phyloP scores from a whole-genome alignment of 2,113 vertebrate species.

The Plecotus auritus region DNA sequence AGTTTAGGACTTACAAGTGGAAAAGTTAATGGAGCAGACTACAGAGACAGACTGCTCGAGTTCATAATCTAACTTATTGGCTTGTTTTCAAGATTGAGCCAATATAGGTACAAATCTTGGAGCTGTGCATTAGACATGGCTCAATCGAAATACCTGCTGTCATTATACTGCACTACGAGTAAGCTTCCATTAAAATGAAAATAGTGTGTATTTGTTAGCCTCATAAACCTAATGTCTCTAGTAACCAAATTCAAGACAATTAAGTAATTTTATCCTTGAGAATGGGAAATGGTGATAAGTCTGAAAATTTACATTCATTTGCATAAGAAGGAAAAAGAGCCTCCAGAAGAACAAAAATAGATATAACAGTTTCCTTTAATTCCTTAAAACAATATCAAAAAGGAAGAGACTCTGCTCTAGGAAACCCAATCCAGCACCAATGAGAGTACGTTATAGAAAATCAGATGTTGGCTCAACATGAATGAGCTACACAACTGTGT shows the following conservation, averaged over 20 bases:
- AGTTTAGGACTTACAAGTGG: neutral
- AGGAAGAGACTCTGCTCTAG: neutral
- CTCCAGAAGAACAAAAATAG: neutral
- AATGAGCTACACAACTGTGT: neutral
- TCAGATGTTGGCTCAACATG: neutral
- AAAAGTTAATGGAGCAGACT: neutral
- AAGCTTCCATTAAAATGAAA: neutral
- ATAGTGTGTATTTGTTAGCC: neutral
- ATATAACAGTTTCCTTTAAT: neutral
- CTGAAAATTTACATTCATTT: neutral
- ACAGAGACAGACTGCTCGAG: neutral
- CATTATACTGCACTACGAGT: neutral
- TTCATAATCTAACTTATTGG: neutral
- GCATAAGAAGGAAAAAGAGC: neutral
- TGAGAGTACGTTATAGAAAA: neutral
- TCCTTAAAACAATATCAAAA: neutral
- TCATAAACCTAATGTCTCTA: neutral
- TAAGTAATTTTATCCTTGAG: neutral
- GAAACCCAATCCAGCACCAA: neutral
- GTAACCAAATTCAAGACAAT: neutral
- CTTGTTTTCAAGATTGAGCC: neutral
- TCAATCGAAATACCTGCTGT: neutral
- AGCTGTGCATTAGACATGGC: neutral
- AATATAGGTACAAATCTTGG: neutral
- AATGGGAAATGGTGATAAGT: neutral